Evolutionary conservation across 2,888 invertebrate species (phyloP).

Genomic region (Metopia argyrocephala): DNA sequence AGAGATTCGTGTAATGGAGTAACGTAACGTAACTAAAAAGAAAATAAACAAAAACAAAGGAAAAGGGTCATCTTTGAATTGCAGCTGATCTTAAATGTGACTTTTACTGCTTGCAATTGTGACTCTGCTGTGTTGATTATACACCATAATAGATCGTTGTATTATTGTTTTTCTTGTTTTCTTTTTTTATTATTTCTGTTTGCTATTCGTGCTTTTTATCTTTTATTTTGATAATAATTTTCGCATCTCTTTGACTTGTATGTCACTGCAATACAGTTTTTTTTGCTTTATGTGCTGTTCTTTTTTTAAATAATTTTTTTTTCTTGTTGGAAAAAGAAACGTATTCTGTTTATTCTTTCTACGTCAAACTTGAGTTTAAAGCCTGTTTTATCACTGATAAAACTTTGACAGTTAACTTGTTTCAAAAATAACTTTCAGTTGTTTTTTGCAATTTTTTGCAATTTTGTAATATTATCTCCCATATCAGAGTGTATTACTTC

Average conservation of each 20-base stretch:
- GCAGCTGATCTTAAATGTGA: constrained; percentile 48
- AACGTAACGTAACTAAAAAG: too few species aligned
- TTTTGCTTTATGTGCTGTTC: not conserved
- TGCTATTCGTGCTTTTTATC: not conserved
- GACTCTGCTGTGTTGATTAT: constrained; percentile 31
- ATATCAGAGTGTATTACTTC: not conserved
- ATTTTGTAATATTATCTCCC: not conserved
- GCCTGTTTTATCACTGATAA: constrained; percentile 44
- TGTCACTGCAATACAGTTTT: constrained; percentile 57
- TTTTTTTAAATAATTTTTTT: not conserved
- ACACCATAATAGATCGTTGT: constrained; percentile 24
- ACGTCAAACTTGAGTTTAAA: constrained; percentile 31
- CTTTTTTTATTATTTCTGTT: constrained; percentile 1
- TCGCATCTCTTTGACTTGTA: constrained; percentile 46
- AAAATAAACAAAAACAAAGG: constrained; percentile 2
- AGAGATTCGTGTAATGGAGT: constrained; percentile 31
- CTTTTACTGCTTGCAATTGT: constrained; percentile 38
- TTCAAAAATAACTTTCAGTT: constrained; percentile 52
- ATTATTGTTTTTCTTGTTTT: constrained; percentile 30
- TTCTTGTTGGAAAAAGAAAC: not conserved
- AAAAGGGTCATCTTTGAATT: constrained; percentile 57
- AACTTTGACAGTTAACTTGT: constrained; percentile 61
- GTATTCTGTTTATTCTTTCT: constrained; percentile 44
- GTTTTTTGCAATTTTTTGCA: constrained; percentile 39
- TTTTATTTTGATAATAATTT: constrained; percentile 4